phyloP scores from a whole-genome alignment of 1,140 invertebrate genomes.

The Dendrolimus kikuchii region DNA sequence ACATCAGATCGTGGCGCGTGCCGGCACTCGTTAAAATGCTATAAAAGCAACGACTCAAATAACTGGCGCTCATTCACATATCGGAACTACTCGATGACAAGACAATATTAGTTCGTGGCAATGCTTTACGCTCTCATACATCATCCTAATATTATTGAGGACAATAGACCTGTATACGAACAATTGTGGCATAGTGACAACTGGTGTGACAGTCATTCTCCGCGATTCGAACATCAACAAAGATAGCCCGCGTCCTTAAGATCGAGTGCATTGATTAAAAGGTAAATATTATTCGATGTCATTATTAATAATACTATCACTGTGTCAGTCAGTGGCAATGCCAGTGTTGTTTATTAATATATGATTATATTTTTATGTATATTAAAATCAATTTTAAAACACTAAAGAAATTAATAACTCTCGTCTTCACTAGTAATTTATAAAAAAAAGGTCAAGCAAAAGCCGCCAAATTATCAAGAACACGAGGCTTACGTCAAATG shows the following conservation, averaged over 20 bases:
- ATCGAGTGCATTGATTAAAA: conserved; percentile 43
- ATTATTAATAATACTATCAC: no score
- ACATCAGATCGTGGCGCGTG: conserved; percentile 57
- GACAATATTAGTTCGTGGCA: conserved; percentile 58
- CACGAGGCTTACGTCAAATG: no score
- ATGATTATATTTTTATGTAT: no score
- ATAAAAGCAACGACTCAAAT: conserved; percentile 35
- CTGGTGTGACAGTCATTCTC: conserved; percentile 62
- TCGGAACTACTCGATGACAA: conserved; percentile 50
- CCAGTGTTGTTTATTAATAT: no score
- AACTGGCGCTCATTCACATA: conserved; percentile 46
- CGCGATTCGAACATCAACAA: conserved; percentile 59
- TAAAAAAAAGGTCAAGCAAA: no score
- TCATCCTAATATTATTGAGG: conserved; percentile 35
- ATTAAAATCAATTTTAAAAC: no score
- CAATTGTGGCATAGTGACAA: conserved; percentile 68
- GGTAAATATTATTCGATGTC: conserved; percentile 58
- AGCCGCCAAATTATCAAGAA: no score
- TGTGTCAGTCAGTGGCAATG: no score
- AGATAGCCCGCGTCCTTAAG: conserved; percentile 43
- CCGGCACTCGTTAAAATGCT: conserved; percentile 17
- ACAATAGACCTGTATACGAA: conserved; percentile 47
- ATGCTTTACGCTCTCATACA: conserved; percentile 65
- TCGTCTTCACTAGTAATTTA: no score
- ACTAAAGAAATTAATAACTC: no score